Base-by-base conservation (phyloP, 2,797 vertebrate genomes). In the Tragelaphus oryx region DNA sequence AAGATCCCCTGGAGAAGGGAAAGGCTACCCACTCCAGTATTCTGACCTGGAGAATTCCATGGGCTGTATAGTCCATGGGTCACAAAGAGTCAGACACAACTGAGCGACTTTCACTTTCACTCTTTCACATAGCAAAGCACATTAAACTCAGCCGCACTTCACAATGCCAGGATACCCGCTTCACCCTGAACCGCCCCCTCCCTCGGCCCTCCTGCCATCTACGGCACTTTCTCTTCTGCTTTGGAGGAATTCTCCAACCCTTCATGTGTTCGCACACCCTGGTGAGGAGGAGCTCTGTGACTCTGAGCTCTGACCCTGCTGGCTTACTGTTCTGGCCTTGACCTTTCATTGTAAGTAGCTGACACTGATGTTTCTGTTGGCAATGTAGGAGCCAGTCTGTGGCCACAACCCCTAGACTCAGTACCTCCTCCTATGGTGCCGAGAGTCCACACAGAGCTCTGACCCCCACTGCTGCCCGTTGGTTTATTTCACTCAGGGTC, bases 381-480 rank as follows among this genome's bases (percentile, higher is more conserved):
- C 10, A 5, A 4, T 0, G 8, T 8, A 20, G 26, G 5, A 2
- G 16, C 28, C 74, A 50, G 74, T 30, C 46, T 0, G 1, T 0
- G 33, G 37, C 44, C 17, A 8, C 0, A 8, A 5, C 9, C 41
- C 37, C 33, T 18, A 54, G 50, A 54, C 76, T 68, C 22, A 6
- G 0, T 26, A 1, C n/a, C 0, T 10, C 44, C 41, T 24, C 37
- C 24, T 22, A 26, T 8, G 3, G 4, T 0, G 26, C 2, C 0
- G 8, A 28, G 4, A 16, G 24, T 57, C 17, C 48, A 11, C 11
- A 12, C 6, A 3, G 80, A 41, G 33, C 54, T 33, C 46, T 33
- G 24, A 11, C 46, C 44, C n/a, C 52, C 20, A 1, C 9, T 17
- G 33, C 82, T 65, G 87, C 12, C 55, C 1, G 0, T 0, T 26